Percentiles rank a stretch among this genome's conserved stretches.
Conservation (phyloP, 2,797 vertebrate genomes). For the Phoebastria nigripes region DNA sequence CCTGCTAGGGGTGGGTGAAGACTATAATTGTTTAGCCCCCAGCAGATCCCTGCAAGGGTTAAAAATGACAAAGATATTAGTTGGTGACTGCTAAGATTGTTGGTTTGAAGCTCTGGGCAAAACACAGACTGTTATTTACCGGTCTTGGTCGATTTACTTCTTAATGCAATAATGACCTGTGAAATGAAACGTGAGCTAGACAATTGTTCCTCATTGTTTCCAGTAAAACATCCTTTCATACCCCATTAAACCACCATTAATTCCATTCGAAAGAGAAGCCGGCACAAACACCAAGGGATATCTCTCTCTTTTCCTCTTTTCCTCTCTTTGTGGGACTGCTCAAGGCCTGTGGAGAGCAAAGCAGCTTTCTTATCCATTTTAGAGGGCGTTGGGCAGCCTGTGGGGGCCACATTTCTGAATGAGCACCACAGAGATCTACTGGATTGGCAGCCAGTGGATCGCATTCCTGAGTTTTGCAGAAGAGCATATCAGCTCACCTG, state of each 20-base stretch:
- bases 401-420: not conserved
- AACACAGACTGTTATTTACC: slow-evolving; percentile 82
- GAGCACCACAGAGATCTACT: not conserved
- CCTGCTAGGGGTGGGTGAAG: slow-evolving; percentile 75
- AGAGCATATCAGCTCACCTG: not conserved
- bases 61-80: slow-evolving; percentile 79
- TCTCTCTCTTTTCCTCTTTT: slow-evolving; percentile 45
- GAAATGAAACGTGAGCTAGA: slow-evolving; percentile 85
- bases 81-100: slow-evolving; percentile 72
- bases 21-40: slow-evolving; percentile 76
- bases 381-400: not conserved
- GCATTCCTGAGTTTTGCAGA: not conserved
- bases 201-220: slow-evolving; percentile 85
- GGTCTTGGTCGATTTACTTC: slow-evolving; percentile 85
- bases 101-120: slow-evolving; percentile 77
- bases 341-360: not conserved
- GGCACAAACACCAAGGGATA: slow-evolving; percentile 51
- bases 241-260: slow-evolving; percentile 83
- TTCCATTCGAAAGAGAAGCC: slow-evolving; percentile 76
- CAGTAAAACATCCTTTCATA: slow-evolving; percentile 83
- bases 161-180: slow-evolving; percentile 88
- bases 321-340: slow-evolving; percentile 3
- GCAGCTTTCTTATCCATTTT: not conserved
- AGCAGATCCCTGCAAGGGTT: slow-evolving; percentile 78
- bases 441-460: not conserved